These are phyloP conservation scores for Labeo rohita DNA, from an alignment of 2,113 vertebrate genomes.

Conservation along the genomic window DNA sequence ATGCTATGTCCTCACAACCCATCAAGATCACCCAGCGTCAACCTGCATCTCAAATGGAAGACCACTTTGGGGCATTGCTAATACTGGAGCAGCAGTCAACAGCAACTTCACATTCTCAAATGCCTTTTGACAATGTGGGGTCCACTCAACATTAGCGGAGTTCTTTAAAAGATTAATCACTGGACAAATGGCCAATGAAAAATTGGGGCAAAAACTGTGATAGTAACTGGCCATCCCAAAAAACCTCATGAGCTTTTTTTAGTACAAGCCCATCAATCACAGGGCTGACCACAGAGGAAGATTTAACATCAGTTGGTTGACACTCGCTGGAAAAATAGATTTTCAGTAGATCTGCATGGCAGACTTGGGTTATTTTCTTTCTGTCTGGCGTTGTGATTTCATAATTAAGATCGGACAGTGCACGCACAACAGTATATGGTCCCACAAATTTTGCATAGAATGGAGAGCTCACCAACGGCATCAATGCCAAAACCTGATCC, in stretches of 20 bases:
- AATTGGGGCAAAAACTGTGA: neutral
- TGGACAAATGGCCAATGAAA: neutral
- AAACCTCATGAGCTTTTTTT: neutral
- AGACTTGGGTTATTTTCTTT: neutral
- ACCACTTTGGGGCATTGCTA: no score
- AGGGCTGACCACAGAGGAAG: neutral
- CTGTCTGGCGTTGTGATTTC: constrained; percentile 13
- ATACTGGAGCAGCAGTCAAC: neutral
- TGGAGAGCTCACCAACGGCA: neutral
- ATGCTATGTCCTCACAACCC: neutral
- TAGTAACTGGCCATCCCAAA: neutral
- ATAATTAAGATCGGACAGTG: neutral
- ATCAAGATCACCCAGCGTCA: neutral
- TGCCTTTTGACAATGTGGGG: neutral
- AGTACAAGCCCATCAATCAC: neutral
- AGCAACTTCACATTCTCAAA: neutral
- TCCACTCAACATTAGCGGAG: no score
- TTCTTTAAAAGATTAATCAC: neutral
- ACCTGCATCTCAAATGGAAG: no score
- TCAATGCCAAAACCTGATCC: neutral
- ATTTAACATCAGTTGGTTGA: neutral
- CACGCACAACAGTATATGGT: neutral
- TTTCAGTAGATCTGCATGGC: constrained; percentile 39
- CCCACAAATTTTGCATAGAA: neutral
- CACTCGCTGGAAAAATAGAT: neutral